Evolutionary conservation across 1,140 invertebrate genomes (phyloP), one percentile per base, ranked within the genome.

Genomic region (Euura lappo): DNA sequence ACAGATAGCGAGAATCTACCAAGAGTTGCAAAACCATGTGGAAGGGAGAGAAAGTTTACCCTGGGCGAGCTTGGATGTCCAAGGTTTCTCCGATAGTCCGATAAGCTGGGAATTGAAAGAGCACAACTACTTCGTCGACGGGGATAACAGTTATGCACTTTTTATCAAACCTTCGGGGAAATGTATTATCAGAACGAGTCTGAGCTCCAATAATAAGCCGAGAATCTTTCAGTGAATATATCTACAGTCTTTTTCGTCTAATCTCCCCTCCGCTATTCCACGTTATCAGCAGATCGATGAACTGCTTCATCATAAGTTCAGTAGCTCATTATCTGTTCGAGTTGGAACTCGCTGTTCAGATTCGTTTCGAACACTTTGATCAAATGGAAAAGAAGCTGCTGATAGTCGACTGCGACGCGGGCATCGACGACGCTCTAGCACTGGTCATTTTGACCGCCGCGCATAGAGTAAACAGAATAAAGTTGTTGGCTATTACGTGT

Each of bases 381-480:
- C 51, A 71, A 47, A 82, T 80, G 71, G 79, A 79, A 71, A 13
- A 71, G n/a, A 74, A 75, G 68, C 85, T 83, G 76, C 85, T 91
- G 28, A 89, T 93, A 67, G 81, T 93, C 11, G 92, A 93, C 77
- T 89, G 89, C 51, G 92, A 93, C 81, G 87, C 89, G 42, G 92
- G 92, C 0, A 87, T 89, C 13, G 92, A 93, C 78, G 92, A 93
- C 86, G 91, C 91, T 28, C 86, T 91, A 78, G 92, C 91, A 0
- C 77, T 93, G 5, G 80, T 91, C 11, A 77, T 93, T 73, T 78
- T 92, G 2, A 79, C 93, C 1, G 83, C 87, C 13, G 91, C 91
- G 3, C 89, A 92, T 66, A 80, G 86, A 72, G 72, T 81, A 2
- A 80, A 81, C 7, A 75, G 85, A 76, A 76, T 91, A 11, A 75